Base-by-base conservation (phyloP, 2,113 vertebrate genomes). In the Poeciliopsis prolifica region DNA sequence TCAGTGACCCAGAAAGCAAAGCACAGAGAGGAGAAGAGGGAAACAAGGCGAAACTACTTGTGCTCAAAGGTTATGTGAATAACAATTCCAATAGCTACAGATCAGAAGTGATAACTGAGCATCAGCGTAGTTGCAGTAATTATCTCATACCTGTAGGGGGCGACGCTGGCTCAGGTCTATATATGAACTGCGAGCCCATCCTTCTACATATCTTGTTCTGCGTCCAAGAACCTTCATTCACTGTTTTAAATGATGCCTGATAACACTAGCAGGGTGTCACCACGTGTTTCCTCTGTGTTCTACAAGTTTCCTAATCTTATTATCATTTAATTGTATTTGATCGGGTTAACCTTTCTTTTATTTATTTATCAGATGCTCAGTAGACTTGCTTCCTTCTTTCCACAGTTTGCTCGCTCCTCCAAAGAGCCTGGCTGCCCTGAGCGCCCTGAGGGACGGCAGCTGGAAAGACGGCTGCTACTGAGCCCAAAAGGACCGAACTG, bases 391-490 rank as follows among this genome's bases (percentile, higher is more conserved):
- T 87, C 1, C 54, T 28, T 86, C 71, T 24, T 73, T 82, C 29
- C 67, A 60, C 87, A 99, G 98, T 93, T 97, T 99, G 86, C 95
- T 99, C 89, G 96, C 98, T 86, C 97, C 98, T 81, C 97, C 97
- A 89, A 99, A 99, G 92, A 96, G 97, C 51, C 93, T 98, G 73
- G 93, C 97, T 1, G 95, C 98, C 28, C 94, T 99, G 85, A 98
- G 96, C 78, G 93, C 97, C 51, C 95, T 99, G 91, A 94, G 96
- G 62, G 98, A 99, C 35, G 95, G 96, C 73, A 98, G 95, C 80
- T 99, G 98, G 98, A 97, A 96, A 89, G 97, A 99, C 0, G 98
- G 98, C 85, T 99, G 98, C 94, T 99, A 98, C 89, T 99, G 92
- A 99, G 68, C 77, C 76, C 70, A 13, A 9, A 28, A 24, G 51